A percentile compares a stretch with the other conserved stretches of the same genome.
Conservation (phyloP, 2,113 vertebrate genomes). For the Nerophis lumbriciformis region DNA sequence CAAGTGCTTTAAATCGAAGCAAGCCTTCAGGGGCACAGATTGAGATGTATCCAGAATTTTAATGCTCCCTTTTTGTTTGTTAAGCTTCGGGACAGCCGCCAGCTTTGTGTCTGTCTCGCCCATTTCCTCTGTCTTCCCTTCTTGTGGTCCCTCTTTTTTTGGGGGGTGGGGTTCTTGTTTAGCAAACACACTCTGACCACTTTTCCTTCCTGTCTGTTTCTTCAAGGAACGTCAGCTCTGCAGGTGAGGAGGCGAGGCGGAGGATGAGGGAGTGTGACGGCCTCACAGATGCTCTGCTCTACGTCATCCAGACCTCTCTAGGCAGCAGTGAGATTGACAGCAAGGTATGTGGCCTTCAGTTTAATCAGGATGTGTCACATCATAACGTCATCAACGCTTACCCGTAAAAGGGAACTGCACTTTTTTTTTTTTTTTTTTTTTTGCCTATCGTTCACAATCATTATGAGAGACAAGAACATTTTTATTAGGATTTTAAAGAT, state of each 20-base stretch:
- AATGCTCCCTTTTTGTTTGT: slow-evolving; percentile 52
- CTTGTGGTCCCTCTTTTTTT: background rate
- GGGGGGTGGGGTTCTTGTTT: slow-evolving; percentile 3
- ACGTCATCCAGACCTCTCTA: slow-evolving; percentile 95
- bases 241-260: slow-evolving; percentile 93
- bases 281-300: slow-evolving; percentile 94
- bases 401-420: no score
- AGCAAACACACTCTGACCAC: slow-evolving; percentile 7
- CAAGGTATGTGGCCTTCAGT: slow-evolving; percentile 79
- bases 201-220: slow-evolving; percentile 18
- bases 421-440: no score
- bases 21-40: slow-evolving; percentile 42
- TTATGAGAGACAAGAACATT: no score
- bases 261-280: slow-evolving; percentile 98
- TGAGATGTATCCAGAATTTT: slow-evolving; percentile 55
- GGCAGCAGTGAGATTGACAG: slow-evolving; percentile 98
- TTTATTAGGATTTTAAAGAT: no score
- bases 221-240: slow-evolving; percentile 96
- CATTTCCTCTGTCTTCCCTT: slow-evolving; percentile 7
- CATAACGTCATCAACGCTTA: no score
- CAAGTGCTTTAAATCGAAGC: slow-evolving; percentile 56
- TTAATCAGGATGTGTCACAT: no score
- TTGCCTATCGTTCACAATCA: no score
- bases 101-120: slow-evolving; percentile 31
- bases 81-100: slow-evolving; percentile 45